Evolutionary conservation across 2,888 invertebrate genomes (phyloP).

Genomic region (Meteorus cinctellus): DNA sequence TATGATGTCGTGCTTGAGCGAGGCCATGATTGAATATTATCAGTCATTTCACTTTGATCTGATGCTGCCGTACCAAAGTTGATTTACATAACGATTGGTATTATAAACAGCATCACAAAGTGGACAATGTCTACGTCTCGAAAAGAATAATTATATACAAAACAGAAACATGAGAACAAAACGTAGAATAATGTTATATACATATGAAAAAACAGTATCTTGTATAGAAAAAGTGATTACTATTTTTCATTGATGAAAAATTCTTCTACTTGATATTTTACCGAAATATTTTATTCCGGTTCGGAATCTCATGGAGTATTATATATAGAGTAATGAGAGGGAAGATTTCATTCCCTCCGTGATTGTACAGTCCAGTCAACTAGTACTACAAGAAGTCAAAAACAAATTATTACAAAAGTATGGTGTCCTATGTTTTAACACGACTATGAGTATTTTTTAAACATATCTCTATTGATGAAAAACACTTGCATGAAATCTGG

Average conservation of each 20-base stretch:
- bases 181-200: background rate
- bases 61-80: background rate
- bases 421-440: too few species aligned
- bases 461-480: too few species aligned
- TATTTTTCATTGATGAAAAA: background rate
- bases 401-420: too few species aligned
- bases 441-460: too few species aligned
- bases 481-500: too few species aligned
- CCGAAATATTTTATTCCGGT: background rate
- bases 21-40: too few species aligned
- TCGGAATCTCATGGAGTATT: background rate
- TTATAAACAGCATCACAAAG: background rate
- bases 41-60: too few species aligned
- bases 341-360: too few species aligned
- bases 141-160: background rate
- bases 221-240: background rate
- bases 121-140: too few species aligned
- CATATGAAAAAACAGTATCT: background rate
- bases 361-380: too few species aligned
- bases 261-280: background rate
- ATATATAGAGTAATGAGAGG: background rate
- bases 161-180: background rate
- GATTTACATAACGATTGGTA: background rate
- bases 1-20: too few species aligned
- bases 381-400: too few species aligned